Conservation (phyloP, 2,888 invertebrate genomes). For the Belgica antarctica region DNA sequence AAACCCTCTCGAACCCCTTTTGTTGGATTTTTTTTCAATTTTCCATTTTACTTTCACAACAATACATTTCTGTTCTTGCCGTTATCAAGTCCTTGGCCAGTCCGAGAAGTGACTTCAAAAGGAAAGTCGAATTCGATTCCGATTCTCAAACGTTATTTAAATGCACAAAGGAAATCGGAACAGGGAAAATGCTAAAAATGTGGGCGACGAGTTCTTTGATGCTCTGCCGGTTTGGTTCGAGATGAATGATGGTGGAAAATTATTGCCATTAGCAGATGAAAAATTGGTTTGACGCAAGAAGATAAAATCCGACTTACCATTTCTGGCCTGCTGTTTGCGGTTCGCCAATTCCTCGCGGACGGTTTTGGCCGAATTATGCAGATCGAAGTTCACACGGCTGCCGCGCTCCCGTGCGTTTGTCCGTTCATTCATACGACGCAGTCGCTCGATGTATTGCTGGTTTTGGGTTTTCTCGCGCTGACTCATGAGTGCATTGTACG, state of each 20-base stretch:
- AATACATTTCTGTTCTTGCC: conserved; percentile 32
- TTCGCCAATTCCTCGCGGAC: conserved; percentile 40
- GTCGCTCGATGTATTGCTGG: conserved; percentile 36
- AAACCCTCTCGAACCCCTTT: conserved; percentile 23
- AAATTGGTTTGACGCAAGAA: background rate
- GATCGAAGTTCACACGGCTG: conserved; percentile 39
- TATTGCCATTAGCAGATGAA: background rate
- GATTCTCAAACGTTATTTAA: conserved; percentile 29
- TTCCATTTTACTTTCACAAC: conserved; percentile 31
- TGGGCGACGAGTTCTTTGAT: conserved; percentile 10
- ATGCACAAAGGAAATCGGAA: background rate
- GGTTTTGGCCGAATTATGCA: conserved; percentile 28
- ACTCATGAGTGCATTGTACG: conserved; percentile 26
- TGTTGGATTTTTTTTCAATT: conserved; percentile 21
- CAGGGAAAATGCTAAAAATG: background rate
- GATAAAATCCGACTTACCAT: conserved; percentile 26
- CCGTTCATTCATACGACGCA: conserved; percentile 38
- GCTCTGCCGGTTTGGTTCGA: too few relatives aligned
- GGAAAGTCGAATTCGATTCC: conserved; percentile 29
- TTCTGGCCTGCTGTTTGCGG: conserved; percentile 36
- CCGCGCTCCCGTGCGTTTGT: conserved; percentile 17
- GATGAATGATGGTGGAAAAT: conserved; percentile 23
- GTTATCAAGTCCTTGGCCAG: background rate
- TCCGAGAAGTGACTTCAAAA: conserved; percentile 42
- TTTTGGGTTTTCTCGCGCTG: conserved; percentile 37